Evolutionary conservation across 2,113 vertebrate genomes (phyloP).

Genomic region (Brachionichthys hirsutus): DNA sequence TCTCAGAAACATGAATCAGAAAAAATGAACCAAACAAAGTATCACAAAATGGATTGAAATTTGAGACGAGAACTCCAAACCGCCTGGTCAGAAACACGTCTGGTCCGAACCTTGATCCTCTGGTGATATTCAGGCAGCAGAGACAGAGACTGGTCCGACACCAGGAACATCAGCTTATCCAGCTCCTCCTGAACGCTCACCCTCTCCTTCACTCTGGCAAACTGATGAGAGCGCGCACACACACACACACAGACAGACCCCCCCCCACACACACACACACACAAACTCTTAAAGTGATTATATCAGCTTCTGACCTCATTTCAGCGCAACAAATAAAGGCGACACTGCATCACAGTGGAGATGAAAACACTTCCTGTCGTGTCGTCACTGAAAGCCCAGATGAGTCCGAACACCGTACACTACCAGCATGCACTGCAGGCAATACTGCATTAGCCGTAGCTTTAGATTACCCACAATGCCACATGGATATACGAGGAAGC

Average conservation of each 20-base stretch:
- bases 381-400: too few species aligned
- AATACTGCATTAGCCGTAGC: neutral
- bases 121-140: slow-evolving; percentile 89
- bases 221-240: slow-evolving; percentile 68
- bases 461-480: slow-evolving; percentile 9
- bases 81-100: neutral
- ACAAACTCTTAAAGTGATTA: neutral
- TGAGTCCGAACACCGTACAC: slow-evolving; percentile 10
- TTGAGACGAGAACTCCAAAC: too few species aligned
- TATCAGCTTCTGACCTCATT: slow-evolving; percentile 35
- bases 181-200: slow-evolving; percentile 83
- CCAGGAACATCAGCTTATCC: slow-evolving; percentile 83
- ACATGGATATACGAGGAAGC: slow-evolving; percentile 16
- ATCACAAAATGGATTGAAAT: too few species aligned
- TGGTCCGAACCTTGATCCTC: slow-evolving; percentile 82
- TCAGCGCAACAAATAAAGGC: slow-evolving; percentile 3
- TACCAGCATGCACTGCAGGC: neutral
- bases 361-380: too few species aligned
- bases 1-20: too few species aligned
- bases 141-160: slow-evolving; percentile 85
- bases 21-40: too few species aligned
- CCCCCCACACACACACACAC: neutral
- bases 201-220: slow-evolving; percentile 78
- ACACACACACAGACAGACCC: slow-evolving; percentile 9
- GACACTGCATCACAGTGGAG: neutral